These are phyloP conservation scores for Heliconius eleuchia DNA, from an alignment of 1,140 invertebrate genomes.

Conservation along the genomic window DNA sequence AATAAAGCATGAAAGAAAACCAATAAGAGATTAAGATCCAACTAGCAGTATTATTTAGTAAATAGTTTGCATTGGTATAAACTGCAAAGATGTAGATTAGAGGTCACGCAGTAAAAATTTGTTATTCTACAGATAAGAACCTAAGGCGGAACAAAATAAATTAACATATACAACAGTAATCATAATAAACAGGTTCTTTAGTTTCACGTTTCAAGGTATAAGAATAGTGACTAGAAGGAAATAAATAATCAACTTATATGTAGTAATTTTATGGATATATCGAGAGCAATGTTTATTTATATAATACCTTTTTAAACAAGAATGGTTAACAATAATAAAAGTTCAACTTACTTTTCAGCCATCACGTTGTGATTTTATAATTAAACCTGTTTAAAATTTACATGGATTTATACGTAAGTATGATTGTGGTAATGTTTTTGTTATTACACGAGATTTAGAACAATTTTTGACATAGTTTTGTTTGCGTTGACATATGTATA, in stretches of 20 bases:
- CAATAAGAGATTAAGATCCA: neutral
- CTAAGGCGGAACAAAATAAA: slow-evolving; percentile 15
- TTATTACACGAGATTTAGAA: slow-evolving; percentile 76
- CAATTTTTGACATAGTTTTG: slow-evolving; percentile 77
- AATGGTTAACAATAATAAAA: slow-evolving; percentile 22
- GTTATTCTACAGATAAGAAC: slow-evolving; percentile 3
- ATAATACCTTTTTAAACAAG: slow-evolving; percentile 35
- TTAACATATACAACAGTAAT: neutral
- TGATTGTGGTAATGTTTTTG: slow-evolving; percentile 60
- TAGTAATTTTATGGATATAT: slow-evolving; percentile 12
- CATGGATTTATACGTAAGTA: slow-evolving; percentile 62
- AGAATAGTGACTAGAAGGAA: slow-evolving; percentile 20
- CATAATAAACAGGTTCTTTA: slow-evolving; percentile 15
- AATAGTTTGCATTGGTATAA: neutral
- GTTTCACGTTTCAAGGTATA: neutral
- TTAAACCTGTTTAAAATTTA: slow-evolving; percentile 50
- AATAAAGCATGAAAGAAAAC: neutral
- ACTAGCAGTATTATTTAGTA: neutral
- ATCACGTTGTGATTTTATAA: slow-evolving; percentile 52
- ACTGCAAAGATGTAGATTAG: neutral
- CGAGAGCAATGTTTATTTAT: slow-evolving; percentile 51
- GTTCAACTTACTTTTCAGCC: slow-evolving; percentile 69
- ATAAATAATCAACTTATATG: slow-evolving; percentile 21
- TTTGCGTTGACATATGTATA: slow-evolving; percentile 70
- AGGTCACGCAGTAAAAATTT: slow-evolving; percentile 5